phyloP scores from a whole-genome alignment of 2,113 vertebrate species.

The Psephotus haematonotus region DNA sequence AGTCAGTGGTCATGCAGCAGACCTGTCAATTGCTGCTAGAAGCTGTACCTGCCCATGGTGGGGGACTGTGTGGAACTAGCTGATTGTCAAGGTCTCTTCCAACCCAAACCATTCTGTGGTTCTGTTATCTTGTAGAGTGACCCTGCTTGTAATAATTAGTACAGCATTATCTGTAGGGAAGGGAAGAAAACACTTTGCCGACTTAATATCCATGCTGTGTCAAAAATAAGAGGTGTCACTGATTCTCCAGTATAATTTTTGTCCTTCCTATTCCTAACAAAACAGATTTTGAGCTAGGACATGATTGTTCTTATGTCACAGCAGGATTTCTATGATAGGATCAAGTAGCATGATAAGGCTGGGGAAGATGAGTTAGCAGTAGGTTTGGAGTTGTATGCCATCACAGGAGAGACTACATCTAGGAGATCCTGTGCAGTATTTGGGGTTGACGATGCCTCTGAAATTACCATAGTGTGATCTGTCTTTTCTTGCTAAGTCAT shows the following conservation, averaged over 20 bases:
- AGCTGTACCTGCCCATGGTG: not conserved
- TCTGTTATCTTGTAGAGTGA: not conserved
- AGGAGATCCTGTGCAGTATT: not conserved
- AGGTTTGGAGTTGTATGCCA: not conserved
- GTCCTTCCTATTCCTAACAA: not conserved
- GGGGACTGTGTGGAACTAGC: not conserved
- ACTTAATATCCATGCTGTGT: not conserved
- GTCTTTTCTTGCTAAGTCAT: not conserved
- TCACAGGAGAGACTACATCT: too few relatives aligned
- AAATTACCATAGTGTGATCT: not conserved
- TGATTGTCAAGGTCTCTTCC: not conserved
- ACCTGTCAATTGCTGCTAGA: not conserved
- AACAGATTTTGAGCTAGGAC: not conserved
- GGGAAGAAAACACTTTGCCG: not conserved
- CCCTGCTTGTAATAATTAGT: not conserved
- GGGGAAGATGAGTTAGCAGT: not conserved
- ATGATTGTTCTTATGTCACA: not conserved
- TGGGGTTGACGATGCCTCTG: rapidly evolving
- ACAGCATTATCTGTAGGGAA: not conserved
- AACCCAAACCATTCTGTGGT: not conserved
- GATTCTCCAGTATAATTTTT: not conserved
- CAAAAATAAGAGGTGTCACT: not conserved
- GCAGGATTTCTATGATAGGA: not conserved
- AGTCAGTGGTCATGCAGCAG: not conserved
- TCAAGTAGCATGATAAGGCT: not conserved